A percentile compares a stretch with the other conserved stretches of the same genome.
Conservation (phyloP, 1,140 invertebrate species). For the Scylla paramamosain region DNA sequence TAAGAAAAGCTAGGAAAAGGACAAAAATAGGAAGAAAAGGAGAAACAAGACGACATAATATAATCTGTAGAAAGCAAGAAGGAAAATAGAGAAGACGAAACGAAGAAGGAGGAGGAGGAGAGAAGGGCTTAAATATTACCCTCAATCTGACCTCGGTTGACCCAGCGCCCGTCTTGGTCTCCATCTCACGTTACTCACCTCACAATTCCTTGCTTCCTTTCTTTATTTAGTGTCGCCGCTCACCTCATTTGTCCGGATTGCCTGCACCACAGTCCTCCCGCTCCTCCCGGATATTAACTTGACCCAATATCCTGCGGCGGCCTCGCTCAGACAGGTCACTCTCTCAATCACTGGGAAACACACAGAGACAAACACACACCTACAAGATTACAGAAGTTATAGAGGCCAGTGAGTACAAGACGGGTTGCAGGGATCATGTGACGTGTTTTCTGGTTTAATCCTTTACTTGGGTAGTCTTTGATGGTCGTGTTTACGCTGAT, state of each 20-base stretch:
- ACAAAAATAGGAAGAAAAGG: no score
- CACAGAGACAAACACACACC: no score
- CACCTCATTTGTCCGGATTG: not conserved
- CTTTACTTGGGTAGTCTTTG: no score
- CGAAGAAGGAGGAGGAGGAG: not conserved
- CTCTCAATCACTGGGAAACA: no score
- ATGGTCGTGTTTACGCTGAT: not conserved
- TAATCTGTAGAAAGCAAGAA: not conserved
- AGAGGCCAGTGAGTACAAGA: no score
- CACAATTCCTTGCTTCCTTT: not conserved
- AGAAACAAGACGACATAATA: not conserved
- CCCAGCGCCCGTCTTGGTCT: not conserved
- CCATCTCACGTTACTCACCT: not conserved
- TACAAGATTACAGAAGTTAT: no score
- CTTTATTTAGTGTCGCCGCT: not conserved
- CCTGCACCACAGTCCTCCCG: not conserved
- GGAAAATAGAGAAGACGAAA: not conserved
- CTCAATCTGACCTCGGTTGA: not conserved
- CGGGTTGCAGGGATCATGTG: no score
- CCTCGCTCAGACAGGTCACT: not conserved
- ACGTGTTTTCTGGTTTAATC: no score
- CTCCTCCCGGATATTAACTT: not conserved
- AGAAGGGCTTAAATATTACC: not conserved
- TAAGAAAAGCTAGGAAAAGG: no score
- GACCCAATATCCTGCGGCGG: not conserved